Evolutionary conservation across 2,888 invertebrate genomes (phyloP), one percentile per base, ranked within the genome.

Genomic region (Nomada goodeniana): DNA sequence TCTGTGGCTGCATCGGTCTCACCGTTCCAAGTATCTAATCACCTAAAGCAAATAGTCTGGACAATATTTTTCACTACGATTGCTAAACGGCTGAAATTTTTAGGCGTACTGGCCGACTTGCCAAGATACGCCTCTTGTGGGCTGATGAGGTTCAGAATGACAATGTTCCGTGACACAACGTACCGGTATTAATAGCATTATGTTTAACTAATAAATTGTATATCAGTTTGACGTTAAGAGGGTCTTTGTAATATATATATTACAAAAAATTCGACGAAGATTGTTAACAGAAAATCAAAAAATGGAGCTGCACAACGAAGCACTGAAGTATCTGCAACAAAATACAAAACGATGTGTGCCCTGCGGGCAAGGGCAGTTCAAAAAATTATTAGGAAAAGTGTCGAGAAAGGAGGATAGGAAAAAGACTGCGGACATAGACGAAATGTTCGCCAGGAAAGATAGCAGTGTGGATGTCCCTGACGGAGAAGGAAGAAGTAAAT

Each of bases 41-140:
- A 15, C 53, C 5, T 36, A 36, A 36, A 7, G 36, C 36, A 7
- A 36, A 36, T 7, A 36, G 36, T 7, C 36, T 36, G 36, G 0
- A 7, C 36, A 11, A 20, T 5, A 42, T n/a, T 0, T n/a, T 3
- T 20, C 4, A 53, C 9, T 20, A 10, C n/a, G 5, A 26, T 72
- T 59, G 13, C 64, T 18, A 2, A 42, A 64, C 5, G 10, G 64
- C 15, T 57, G 47, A 50, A 50, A 50, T 47, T 85, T 92, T 42
- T 85, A 96, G 96, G 94, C 0, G 90, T 92, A 67, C 94, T 95
- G 80, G 84, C 90, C 52, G 95, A 95, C 89, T 91, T 96, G 15
- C 96, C 96, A 0, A 93, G 93, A 85, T 96, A 96, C 83, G 96
- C 96, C 0, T 95, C 95, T 44, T 96, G 96, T 85, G 95, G 95